phyloP scores from a whole-genome alignment of 2,888 invertebrate species.

The Drosophila kanekoi region DNA sequence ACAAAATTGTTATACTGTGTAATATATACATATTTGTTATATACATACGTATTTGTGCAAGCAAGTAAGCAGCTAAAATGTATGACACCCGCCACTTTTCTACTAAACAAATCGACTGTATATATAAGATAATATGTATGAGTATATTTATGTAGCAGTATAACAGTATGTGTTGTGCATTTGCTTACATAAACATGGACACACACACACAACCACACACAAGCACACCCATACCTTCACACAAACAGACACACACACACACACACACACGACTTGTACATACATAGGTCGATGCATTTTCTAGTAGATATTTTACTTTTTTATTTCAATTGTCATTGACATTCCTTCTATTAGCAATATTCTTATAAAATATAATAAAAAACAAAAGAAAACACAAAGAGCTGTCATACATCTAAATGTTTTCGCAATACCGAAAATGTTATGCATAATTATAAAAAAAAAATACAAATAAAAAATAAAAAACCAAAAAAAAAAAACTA shows the following conservation, averaged over 20 bases:
- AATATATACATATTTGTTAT: constrained; percentile 58
- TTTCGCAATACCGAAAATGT: constrained; percentile 49
- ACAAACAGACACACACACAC: constrained; percentile 34
- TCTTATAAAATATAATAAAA: constrained; percentile 46
- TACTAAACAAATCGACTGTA: constrained; percentile 73
- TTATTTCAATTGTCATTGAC: constrained; percentile 19
- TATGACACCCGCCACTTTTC: constrained; percentile 81
- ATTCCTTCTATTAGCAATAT: constrained; percentile 74
- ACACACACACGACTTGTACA: constrained; percentile 41
- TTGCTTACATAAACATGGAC: constrained; percentile 52
- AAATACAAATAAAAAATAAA: constrained; percentile 17
- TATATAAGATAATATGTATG: constrained; percentile 65
- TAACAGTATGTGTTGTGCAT: constrained; percentile 68
- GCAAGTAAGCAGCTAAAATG: constrained; percentile 54
- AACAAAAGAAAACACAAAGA: constrained; percentile 22
- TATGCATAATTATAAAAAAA: constrained; percentile 34
- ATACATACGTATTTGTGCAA: constrained; percentile 37
- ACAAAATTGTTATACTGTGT: constrained; percentile 52
- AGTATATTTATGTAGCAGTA: constrained; percentile 56
- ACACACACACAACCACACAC: constrained; percentile 24
- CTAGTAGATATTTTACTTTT: constrained; percentile 31
- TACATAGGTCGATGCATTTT: constrained; percentile 54
- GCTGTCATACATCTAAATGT: constrained; percentile 74
- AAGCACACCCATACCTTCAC: constrained; percentile 9
- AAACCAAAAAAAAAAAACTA: constrained; percentile 36